Evolutionary conservation across 2,888 invertebrate genomes (phyloP).

Genomic region (Phyllotreta striolata): DNA sequence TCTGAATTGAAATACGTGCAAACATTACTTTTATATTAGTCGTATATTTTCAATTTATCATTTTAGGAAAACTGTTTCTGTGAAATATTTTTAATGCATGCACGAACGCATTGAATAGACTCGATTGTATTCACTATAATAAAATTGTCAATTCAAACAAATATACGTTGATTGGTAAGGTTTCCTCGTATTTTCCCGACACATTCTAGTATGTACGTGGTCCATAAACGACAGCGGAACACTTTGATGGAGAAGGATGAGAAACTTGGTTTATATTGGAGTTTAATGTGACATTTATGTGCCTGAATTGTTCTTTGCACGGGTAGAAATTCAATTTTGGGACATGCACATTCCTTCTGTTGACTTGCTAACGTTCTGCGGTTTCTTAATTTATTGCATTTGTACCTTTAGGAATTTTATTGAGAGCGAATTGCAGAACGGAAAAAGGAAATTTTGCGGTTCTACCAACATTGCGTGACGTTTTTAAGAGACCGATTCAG

Average conservation of each 20-base stretch:
- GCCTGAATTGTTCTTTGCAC: conserved; percentile 30
- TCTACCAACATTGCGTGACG: not conserved
- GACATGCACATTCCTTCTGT: conserved; percentile 30
- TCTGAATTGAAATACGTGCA: too few species aligned
- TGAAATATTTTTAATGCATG: too few species aligned
- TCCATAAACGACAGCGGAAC: conserved; percentile 26
- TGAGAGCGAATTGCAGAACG: conserved; percentile 2
- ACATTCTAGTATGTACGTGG: conserved; percentile 21
- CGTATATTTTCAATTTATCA: too few species aligned
- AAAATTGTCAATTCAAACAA: too few species aligned
- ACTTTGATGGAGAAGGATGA: conserved; percentile 32
- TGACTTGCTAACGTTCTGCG: conserved; percentile 32
- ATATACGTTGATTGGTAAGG: not conserved
- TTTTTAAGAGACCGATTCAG: not conserved
- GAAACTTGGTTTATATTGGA: conserved; percentile 33
- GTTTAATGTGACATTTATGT: conserved; percentile 32
- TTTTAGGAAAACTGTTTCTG: too few species aligned
- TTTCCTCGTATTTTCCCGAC: not conserved
- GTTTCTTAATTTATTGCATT: conserved; percentile 29
- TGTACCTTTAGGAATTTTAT: conserved; percentile 28
- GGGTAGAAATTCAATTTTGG: conserved; percentile 31
- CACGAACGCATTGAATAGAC: too few species aligned
- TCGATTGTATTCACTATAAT: too few species aligned
- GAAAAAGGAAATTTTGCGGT: conserved; percentile 9
- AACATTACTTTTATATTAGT: too few species aligned